A percentile compares a stretch with the other conserved stretches of the same genome.
Evolutionary conservation across 2,888 invertebrate species (phyloP).

Genomic region (Epinotia bilunana): DNA sequence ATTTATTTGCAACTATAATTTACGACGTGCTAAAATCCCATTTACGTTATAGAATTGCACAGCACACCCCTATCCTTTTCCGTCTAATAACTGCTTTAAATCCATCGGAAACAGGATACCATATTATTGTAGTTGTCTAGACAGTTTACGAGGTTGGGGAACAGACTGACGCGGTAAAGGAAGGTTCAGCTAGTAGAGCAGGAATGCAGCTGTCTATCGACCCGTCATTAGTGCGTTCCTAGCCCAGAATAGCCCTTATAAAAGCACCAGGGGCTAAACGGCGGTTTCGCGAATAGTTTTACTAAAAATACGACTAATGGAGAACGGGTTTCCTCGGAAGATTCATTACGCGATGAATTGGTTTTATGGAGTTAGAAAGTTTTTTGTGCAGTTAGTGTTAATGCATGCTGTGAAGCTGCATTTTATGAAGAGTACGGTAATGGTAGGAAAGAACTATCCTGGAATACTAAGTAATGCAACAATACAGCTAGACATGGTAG

Average conservation of each 20-base stretch:
- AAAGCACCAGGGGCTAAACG: conserved; percentile 51
- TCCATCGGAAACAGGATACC: conserved; percentile 7
- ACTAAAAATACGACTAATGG: conserved; percentile 36
- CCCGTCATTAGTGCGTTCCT: conserved; percentile 66
- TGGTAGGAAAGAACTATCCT: not conserved
- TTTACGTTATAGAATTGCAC: not conserved
- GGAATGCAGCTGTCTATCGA: conserved; percentile 59
- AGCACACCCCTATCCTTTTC: not conserved
- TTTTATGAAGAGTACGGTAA: not conserved
- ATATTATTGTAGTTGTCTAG: conserved; percentile 18
- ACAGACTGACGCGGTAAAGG: conserved; percentile 28
- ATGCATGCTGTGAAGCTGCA: not conserved
- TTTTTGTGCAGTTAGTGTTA: conserved; percentile 11
- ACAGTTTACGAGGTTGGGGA: conserved; percentile 14
- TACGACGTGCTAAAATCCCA: not conserved
- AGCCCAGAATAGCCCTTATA: conserved; percentile 68
- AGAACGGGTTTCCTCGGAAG: conserved; percentile 5
- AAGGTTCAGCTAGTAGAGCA: conserved; percentile 30
- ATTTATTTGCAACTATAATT: not conserved
- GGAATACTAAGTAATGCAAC: not conserved
- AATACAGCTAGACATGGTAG: not conserved
- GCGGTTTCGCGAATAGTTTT: conserved; percentile 51
- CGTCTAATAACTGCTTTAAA: not conserved
- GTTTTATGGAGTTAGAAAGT: conserved; percentile 13
- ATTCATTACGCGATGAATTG: conserved; percentile 12